phyloP scores from a whole-genome alignment of 2,888 invertebrate species.

The Panorpa germanica region DNA sequence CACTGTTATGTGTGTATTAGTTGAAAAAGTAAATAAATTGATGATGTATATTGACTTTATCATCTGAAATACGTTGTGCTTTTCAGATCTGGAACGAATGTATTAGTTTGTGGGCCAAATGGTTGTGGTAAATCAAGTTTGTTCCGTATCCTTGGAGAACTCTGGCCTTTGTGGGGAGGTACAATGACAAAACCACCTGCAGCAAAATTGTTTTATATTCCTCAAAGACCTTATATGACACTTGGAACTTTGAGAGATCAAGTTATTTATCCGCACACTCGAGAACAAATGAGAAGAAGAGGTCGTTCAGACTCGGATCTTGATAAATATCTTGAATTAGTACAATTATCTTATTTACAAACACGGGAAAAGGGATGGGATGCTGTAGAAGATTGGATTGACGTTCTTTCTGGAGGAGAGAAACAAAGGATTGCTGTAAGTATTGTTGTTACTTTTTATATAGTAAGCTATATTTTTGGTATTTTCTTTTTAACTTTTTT shows the following conservation, averaged over 20 bases:
- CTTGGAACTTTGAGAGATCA: slow-evolving; percentile 87
- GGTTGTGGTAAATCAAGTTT: slow-evolving; percentile 96
- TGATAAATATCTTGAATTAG: slow-evolving; percentile 52
- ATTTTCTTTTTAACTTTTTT: slow-evolving; percentile 6
- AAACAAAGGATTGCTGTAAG: slow-evolving; percentile 89
- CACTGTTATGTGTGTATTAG: slow-evolving; percentile 51
- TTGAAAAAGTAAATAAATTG: not conserved
- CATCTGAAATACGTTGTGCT: not conserved
- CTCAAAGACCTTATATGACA: slow-evolving; percentile 96
- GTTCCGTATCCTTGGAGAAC: slow-evolving; percentile 87
- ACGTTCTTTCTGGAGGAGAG: slow-evolving; percentile 94
- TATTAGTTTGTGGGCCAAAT: slow-evolving; percentile 95
- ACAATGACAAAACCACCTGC: slow-evolving; percentile 86
- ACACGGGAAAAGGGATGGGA: slow-evolving; percentile 78
- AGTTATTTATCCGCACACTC: slow-evolving; percentile 87
- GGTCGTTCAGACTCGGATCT: slow-evolving; percentile 67
- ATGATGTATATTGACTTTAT: not conserved
- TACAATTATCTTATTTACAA: slow-evolving; percentile 69
- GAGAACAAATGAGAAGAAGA: slow-evolving; percentile 60
- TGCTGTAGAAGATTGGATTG: slow-evolving; percentile 95
- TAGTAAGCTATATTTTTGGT: not conserved
- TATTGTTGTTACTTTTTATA: slow-evolving; percentile 10
- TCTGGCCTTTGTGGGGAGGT: slow-evolving; percentile 96
- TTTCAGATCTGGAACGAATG: slow-evolving; percentile 78
- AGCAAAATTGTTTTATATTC: slow-evolving; percentile 92